Evolutionary conservation across 2,113 vertebrate species (phyloP).

Genomic region (Stictonetta naevosa): DNA sequence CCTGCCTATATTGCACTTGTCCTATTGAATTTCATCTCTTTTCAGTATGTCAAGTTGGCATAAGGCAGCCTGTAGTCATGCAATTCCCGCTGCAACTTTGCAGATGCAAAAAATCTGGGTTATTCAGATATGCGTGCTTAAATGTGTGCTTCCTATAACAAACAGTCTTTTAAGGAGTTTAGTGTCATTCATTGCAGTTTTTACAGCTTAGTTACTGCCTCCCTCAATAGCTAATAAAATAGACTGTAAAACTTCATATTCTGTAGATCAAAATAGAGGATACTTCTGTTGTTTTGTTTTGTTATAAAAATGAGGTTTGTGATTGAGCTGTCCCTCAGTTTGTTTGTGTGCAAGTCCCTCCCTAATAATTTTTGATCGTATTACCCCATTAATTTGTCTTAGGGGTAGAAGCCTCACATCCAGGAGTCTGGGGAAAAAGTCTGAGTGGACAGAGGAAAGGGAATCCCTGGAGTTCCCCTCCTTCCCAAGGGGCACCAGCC

Average conservation of each 20-base stretch:
- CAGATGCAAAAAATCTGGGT: neutral
- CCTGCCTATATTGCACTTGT: neutral
- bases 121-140: neutral
- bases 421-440: neutral
- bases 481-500: neutral
- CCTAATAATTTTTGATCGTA: neutral
- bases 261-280: neutral
- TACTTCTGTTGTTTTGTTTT: neutral
- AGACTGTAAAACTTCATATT: constrained; percentile 10
- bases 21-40: neutral
- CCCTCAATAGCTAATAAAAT: constrained; percentile 22
- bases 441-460: neutral
- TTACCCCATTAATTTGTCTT: neutral
- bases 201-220: constrained; percentile 28
- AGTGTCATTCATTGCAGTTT: neutral
- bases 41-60: neutral
- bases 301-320: neutral
- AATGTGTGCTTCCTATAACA: neutral
- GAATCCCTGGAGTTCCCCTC: neutral
- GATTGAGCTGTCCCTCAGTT: neutral
- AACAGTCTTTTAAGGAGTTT: constrained; percentile 10
- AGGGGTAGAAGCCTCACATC: neutral
- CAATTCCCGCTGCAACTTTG: constrained; percentile 2
- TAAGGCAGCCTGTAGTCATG: neutral
- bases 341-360: neutral